Evolutionary conservation across 2,888 invertebrate genomes (phyloP).

Genomic region (Siphlonurus alternatus): DNA sequence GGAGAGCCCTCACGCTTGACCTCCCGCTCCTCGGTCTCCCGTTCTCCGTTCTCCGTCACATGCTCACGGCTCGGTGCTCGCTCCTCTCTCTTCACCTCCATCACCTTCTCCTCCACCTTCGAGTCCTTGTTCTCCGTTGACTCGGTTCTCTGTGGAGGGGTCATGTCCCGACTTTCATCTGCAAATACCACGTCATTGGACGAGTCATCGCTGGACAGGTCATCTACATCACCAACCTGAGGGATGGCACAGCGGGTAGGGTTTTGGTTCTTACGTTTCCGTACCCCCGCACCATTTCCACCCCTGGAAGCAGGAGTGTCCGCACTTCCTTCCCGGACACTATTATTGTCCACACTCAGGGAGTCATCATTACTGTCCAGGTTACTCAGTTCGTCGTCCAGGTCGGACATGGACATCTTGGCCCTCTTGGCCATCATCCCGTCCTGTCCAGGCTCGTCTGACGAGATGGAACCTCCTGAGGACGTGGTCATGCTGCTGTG

Average conservation of each 20-base stretch:
- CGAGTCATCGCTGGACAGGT: slow-evolving; percentile 41
- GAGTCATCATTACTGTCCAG: slow-evolving; percentile 46
- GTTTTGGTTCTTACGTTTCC: slow-evolving; percentile 78
- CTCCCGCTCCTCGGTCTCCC: slow-evolving; percentile 8
- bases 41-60: slow-evolving; percentile 7
- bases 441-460: not conserved
- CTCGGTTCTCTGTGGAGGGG: not conserved
- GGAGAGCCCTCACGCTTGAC: too few species aligned
- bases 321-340: slow-evolving; percentile 33
- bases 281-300: too few species aligned
- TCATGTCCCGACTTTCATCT: not conserved
- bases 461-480: not conserved
- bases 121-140: slow-evolving; percentile 7
- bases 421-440: slow-evolving; percentile 29
- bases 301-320: slow-evolving; percentile 11
- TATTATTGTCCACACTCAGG: slow-evolving; percentile 35
- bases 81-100: slow-evolving; percentile 14
- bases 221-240: slow-evolving; percentile 27
- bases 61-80: slow-evolving; percentile 12
- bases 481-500: slow-evolving; percentile 4
- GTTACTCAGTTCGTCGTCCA: slow-evolving; percentile 37
- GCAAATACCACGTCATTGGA: slow-evolving; percentile 31
- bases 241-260: slow-evolving; percentile 62
- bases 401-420: slow-evolving; percentile 35
- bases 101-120: slow-evolving; percentile 9